phyloP scores from a whole-genome alignment of 2,113 vertebrate species.

The Onychostruthus taczanowskii region DNA sequence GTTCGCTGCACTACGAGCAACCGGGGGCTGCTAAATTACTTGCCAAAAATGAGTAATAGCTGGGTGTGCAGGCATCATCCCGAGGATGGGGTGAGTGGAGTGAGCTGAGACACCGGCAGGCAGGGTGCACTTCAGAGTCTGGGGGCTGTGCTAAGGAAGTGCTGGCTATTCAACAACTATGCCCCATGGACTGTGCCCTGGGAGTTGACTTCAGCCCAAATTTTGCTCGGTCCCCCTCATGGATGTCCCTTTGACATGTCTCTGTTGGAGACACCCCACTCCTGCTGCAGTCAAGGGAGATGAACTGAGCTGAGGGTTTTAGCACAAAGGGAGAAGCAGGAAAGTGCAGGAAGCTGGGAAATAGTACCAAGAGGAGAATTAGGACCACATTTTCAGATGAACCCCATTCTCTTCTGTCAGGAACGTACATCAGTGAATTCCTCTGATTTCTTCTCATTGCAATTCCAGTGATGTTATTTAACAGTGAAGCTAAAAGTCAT shows the following conservation, averaged over 20 bases:
- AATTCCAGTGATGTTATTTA: constrained; percentile 20
- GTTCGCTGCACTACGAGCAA: background rate
- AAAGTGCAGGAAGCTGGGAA: background rate
- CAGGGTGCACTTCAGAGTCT: background rate
- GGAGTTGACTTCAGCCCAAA: background rate
- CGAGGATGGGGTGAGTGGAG: background rate
- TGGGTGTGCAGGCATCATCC: background rate
- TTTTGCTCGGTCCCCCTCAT: background rate
- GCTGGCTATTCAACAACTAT: background rate
- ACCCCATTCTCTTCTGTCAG: constrained; percentile 2
- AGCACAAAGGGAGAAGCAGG: background rate
- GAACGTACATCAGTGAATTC: background rate
- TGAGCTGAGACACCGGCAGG: background rate
- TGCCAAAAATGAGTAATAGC: background rate
- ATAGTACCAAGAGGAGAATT: constrained; percentile 20
- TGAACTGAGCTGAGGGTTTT: background rate
- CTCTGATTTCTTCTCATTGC: constrained; percentile 16
- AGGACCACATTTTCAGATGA: constrained; percentile 7
- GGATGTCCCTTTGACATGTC: background rate
- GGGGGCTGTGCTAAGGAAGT: background rate
- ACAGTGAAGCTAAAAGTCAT: background rate
- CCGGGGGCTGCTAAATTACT: background rate
- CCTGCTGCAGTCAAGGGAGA: background rate
- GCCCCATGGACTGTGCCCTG: fast-evolving
- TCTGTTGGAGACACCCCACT: background rate